A percentile compares a stretch with the other conserved stretches of the same genome.
These are phyloP conservation scores for Acanthurus leucopareius DNA, from an alignment of 2,797 vertebrate genomes.

Conservation along the genomic window DNA sequence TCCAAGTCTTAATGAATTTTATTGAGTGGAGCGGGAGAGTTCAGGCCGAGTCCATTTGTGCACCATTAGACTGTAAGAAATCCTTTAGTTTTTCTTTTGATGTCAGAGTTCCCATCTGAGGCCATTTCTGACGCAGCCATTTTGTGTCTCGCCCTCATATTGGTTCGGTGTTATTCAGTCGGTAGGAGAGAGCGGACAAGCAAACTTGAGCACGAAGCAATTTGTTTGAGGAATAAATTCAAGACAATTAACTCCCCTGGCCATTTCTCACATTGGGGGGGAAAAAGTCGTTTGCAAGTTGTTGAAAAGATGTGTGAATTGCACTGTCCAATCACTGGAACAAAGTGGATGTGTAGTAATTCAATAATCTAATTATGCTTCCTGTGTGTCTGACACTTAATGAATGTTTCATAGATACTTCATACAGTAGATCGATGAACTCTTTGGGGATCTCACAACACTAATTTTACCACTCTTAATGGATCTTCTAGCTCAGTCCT, in stretches of 20 bases:
- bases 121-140: conserved; percentile 38
- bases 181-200: conserved; percentile 20
- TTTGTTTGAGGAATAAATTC: conserved; percentile 56
- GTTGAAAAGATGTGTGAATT: conserved; percentile 35
- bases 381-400: conserved; percentile 42
- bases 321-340: conserved; percentile 30
- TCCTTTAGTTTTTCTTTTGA: conserved; percentile 59
- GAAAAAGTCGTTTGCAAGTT: conserved; percentile 41
- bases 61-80: conserved; percentile 74
- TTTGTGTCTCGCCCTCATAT: conserved; percentile 44
- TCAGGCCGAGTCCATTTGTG: conserved; percentile 78
- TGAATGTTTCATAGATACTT: conserved; percentile 55
- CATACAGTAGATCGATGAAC: conserved; percentile 54
- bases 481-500: conserved; percentile 3
- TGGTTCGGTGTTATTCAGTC: conserved; percentile 42
- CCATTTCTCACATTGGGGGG: conserved; percentile 37
- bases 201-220: conserved; percentile 48
- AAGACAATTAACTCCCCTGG: conserved; percentile 30
- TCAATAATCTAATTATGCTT: conserved; percentile 64
- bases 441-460: conserved; percentile 37
- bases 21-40: conserved; percentile 79
- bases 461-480: conserved; percentile 30
- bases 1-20: conserved; percentile 80
- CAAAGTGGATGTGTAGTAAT: conserved; percentile 46
- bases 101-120: conserved; percentile 50